Evolutionary conservation across 1,140 invertebrate genomes (phyloP).

Genomic region (Drosophila willistoni): DNA sequence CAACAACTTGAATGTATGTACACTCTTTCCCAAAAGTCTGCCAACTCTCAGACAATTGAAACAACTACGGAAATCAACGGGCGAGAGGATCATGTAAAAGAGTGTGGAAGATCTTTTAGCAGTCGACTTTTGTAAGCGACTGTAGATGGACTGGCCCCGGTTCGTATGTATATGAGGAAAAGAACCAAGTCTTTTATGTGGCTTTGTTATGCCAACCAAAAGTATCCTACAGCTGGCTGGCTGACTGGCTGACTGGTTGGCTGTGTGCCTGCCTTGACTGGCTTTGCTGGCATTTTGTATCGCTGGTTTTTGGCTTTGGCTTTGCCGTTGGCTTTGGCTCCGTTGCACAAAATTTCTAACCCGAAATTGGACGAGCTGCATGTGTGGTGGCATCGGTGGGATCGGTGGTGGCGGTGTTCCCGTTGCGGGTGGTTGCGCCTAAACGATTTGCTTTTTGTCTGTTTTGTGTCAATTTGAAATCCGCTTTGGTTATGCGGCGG

Average conservation of each 20-base stretch:
- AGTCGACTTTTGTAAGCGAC: not conserved
- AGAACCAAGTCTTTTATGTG: constrained; percentile 68
- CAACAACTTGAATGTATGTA: not conserved
- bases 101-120: not conserved
- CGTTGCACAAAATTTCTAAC: constrained; percentile 25
- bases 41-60: not conserved
- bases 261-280: constrained; percentile 23
- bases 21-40: not conserved
- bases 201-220: constrained; percentile 68
- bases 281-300: constrained; percentile 57
- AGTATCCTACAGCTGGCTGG: constrained; percentile 55
- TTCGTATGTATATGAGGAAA: not conserved
- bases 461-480: constrained; percentile 81
- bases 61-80: not conserved
- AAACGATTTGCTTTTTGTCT: constrained; percentile 80
- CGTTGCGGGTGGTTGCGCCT: constrained; percentile 68
- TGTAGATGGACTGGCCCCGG: not conserved
- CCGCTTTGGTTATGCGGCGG: constrained; percentile 68
- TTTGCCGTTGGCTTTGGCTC: constrained; percentile 18
- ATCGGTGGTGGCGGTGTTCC: constrained; percentile 8
- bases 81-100: too few relatives aligned
- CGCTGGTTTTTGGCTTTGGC: constrained; percentile 36
- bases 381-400: not conserved
- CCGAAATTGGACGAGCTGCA: constrained; percentile 54
- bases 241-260: constrained; percentile 16